Base-by-base conservation (phyloP, 2,113 vertebrate species). In the Grammomys dolichurus region DNA sequence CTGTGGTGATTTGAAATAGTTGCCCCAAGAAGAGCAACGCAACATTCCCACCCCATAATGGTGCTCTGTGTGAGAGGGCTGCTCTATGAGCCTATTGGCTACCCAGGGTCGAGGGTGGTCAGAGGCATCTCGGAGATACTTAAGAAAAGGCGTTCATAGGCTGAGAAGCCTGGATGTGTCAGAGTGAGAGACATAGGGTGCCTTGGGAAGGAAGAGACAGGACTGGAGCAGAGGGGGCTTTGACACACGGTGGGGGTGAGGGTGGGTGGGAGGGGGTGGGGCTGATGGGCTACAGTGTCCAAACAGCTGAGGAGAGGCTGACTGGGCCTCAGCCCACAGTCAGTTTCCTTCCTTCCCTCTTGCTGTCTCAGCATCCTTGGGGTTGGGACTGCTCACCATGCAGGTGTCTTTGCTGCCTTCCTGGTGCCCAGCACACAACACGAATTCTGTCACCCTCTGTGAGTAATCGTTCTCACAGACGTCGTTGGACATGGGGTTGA, bases 381-480 rank as follows among this genome's bases (percentile, higher is more conserved):
- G 33, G 11, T 16, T 43, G 4, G 48, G 6, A 7, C 7, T 20
- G 24, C 95, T 95, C 92, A 98, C 98, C 98, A 98, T 95, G 93
- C 98, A 99, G 63, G 98, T 98, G 97, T 98, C 98, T 94, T 98
- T 99, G 94, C 98, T 98, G 13, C 98, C 98, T 90, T 98, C 97
- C 96, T 98, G 72, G 94, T 96, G 98, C n/a, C 98, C 98, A 84
- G 98, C 98, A 43, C 98, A 99, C 98, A 99, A 98, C 99, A 99
- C 98, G 96, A 95, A 48, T 0, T 95, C 0, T 1, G 98, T 98
- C 97, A 98, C 98, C 96, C 96, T 58, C 20, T 48, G 3, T 0
- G 16, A 6, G 43, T 69, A 77, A 19, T 22, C 14, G 1, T 92
- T 96, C 0, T 11, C 4, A 51, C 77, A 89, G 17, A 3, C 2